Evolutionary conservation across 2,113 vertebrate genomes (phyloP), one percentile per base, ranked within the genome.

Genomic region (Nesospiza acunhae): DNA sequence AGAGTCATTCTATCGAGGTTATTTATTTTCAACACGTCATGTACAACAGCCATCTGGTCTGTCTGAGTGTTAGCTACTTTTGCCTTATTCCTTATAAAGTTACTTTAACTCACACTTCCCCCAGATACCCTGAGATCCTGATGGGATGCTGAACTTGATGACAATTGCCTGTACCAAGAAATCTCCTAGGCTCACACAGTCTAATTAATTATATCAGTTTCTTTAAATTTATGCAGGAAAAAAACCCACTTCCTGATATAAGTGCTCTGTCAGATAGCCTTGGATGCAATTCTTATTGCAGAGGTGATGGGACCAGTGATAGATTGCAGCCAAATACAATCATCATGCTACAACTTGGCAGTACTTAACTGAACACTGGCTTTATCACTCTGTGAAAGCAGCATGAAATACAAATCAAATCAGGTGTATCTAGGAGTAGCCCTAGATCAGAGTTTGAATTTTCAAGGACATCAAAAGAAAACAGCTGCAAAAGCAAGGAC

Each of bases 401-500:
- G 49, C 11, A 28, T 11, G 15, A 89, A 95, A 52, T 28, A 42
- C 10, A 82, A 80, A 49, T 59, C 35, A 4, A 72, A 75, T 75
- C 80, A 95, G 83, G 80, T 95, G 42, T 24, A 81, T 28, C 30
- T 59, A 50, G 35, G 46, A 77, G 55, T n/a, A 68, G 22, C 30
- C 24, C 21, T 55, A 28, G 64, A 72, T 44, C 24, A 72, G 68
- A 68, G 49, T 55, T 37, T n/a, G 80, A 84, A 50, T 75, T 92
- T 94, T 94, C 84, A 97, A 94, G 91, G 93, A 75, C 89, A 81
- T 79, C 60, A 82, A 49, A 81, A 82, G 85, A 96, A 95, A 94
- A 94, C 91, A 96, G 94, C 94, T 96, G 93, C 87, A 95, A 76
- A 89, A 87, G 73, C 44, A 87, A 87, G 87, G 94, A 79, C 94